Base-by-base conservation (phyloP, 2,888 invertebrate species). In the Pseudococcus viburni region DNA sequence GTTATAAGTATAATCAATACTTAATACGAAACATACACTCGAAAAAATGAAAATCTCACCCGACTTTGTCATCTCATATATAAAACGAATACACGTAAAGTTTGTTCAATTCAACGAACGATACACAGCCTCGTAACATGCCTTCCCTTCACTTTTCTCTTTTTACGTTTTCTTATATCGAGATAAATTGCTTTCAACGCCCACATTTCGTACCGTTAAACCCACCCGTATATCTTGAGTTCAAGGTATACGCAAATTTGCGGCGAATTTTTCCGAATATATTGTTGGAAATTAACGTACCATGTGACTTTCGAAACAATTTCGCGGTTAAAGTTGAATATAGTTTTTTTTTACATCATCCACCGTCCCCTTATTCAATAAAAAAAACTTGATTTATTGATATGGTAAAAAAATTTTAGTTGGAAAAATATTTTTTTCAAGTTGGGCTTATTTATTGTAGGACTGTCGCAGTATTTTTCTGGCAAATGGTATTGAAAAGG, bases 221-320 rank as follows among this genome's bases (percentile, higher is more conserved):
- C 59, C 4, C 17, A n/a, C 59, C 59, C n/a, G 0, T n/a, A 5
- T 7, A n/a, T 17, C n/a, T 59, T 22, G 22, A 64, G 64, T 64
- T 64, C 22, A 22, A 64, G 64, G 73, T 73, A 73, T 73, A 73
- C 33, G 73, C 17, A 33, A 73, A 73, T 73, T 73, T 33, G 73
- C 39, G 73, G n/a, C 26, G 73, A 73, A 73, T 73, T 73, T 73
- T 73, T 33, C 33, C 73, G 33, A 33, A 73, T 73, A 19, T 73
- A 73, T 73, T 33, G 73, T 33, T 33, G 7, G 5, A 33, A 73
- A 73, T 73, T 73, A 73, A 73, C 73, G 73, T 73, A 73, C 73
- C 73, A 33, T 73, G 73, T 73, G 73, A 73, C 33, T 73, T 73
- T 33, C 17, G 73, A 73, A 33, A 73, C 26, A 33, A 33, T 73